Conservation (phyloP, 2,797 vertebrate genomes). For the Odontamblyopus rebecca region DNA sequence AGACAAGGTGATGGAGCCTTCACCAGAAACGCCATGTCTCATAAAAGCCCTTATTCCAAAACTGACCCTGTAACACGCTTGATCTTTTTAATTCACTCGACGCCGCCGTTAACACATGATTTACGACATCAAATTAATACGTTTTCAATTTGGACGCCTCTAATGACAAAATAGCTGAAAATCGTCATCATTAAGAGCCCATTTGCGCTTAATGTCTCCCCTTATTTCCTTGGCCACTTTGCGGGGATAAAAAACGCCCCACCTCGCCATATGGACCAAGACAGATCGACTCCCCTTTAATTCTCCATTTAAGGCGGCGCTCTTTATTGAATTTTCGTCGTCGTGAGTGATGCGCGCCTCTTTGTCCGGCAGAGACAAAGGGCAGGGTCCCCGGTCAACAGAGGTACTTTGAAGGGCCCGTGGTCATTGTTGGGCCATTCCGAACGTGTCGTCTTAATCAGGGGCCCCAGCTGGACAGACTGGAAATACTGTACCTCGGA, state of each 20-base stretch:
- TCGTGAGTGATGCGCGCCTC: slow-evolving; percentile 61
- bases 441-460: slow-evolving; percentile 56
- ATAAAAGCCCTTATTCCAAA: neutral
- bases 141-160: neutral
- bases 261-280: slow-evolving; percentile 11
- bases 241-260: neutral
- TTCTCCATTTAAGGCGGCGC: slow-evolving; percentile 16
- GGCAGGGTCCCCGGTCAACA: slow-evolving; percentile 53
- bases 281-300: slow-evolving; percentile 21
- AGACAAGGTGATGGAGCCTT: too few relatives aligned
- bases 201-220: neutral
- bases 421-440: slow-evolving; percentile 19
- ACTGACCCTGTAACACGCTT: neutral
- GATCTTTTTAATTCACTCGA: neutral
- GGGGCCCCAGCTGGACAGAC: slow-evolving; percentile 69
- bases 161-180: neutral
- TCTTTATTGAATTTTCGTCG: slow-evolving; percentile 37
- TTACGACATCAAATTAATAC: neutral
- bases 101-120: neutral
- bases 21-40: neutral
- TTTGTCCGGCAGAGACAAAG: slow-evolving; percentile 54
- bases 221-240: slow-evolving; percentile 4
- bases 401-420: slow-evolving; percentile 35
- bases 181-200: neutral
- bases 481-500: slow-evolving; percentile 71